A percentile compares a stretch with the other conserved stretches of the same genome.
These are phyloP conservation scores for Tachina lurida DNA, from an alignment of 2,888 invertebrate genomes.

Conservation along the genomic window DNA sequence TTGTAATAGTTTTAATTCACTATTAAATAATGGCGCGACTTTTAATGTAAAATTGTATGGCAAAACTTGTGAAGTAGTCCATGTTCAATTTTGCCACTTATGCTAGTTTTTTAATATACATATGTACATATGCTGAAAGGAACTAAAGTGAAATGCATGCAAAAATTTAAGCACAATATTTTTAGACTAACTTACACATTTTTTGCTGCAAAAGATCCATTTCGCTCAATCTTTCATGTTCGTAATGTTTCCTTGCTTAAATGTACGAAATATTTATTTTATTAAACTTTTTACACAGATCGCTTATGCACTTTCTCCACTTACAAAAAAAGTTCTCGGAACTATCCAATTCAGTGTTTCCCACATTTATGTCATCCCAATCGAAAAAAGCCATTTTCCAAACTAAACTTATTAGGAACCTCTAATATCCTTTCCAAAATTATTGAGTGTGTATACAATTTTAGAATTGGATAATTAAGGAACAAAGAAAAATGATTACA, in stretches of 20 bases:
- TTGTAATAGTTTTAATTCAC: too few relatives aligned
- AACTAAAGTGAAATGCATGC: not conserved
- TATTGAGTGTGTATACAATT: not conserved
- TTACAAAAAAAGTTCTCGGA: constrained; percentile 79
- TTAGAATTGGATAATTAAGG: not conserved
- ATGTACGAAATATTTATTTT: not conserved
- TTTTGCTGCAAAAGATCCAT: constrained; percentile 66
- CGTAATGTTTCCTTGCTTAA: constrained; percentile 72
- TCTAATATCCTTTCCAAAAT: not conserved
- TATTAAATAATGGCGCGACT: too few relatives aligned
- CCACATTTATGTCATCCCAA: constrained; percentile 80
- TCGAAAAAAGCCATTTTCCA: constrained; percentile 72
- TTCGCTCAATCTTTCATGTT: constrained; percentile 74
- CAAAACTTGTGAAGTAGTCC: too few relatives aligned
- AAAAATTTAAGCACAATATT: not conserved
- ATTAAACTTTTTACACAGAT: not conserved
- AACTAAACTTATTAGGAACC: not conserved
- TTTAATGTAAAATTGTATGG: too few relatives aligned
- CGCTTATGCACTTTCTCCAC: constrained; percentile 5
- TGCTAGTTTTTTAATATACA: too few relatives aligned
- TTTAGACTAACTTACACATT: constrained; percentile 70
- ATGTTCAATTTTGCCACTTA: too few relatives aligned
- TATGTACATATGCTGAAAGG: too few relatives aligned
- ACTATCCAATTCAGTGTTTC: constrained; percentile 77
- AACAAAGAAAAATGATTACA: not conserved